Evolutionary conservation across 92 coral and sea anemone species (phyloP).

Genomic region (Epizoanthus stellaris): DNA sequence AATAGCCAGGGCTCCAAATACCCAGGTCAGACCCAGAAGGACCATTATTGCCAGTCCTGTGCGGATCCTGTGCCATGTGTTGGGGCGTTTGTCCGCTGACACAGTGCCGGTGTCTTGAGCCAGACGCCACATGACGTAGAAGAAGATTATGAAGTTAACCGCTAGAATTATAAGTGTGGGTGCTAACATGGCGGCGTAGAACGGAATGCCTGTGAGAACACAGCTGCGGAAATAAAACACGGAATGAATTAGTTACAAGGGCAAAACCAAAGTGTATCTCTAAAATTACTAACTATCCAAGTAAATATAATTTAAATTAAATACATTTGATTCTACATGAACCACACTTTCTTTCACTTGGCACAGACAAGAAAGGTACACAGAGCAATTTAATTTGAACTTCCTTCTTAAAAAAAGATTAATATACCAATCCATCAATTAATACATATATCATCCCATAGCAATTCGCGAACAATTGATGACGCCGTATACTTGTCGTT

Average conservation of each 20-base stretch:
- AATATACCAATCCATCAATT: no score
- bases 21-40: constrained; percentile 50
- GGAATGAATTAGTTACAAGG: no score
- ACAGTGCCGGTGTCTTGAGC: constrained; percentile 46
- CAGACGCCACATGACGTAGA: constrained; percentile 45
- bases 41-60: constrained; percentile 46
- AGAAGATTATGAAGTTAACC: constrained; percentile 48
- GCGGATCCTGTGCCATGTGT: constrained; percentile 25
- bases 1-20: constrained; percentile 38
- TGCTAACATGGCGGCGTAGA: constrained; percentile 48
- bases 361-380: no score
- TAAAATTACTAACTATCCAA: not conserved
- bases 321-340: no score
- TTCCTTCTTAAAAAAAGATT: no score
- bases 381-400: no score
- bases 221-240: constrained; percentile 40
- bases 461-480: no score
- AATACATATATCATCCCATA: no score
- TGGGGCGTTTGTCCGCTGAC: constrained; percentile 42
- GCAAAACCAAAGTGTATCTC: not conserved
- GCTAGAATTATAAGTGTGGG: constrained; percentile 40
- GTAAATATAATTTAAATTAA: no score
- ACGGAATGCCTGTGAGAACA: constrained; percentile 47
- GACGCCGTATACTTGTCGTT: no score
- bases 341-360: no score